Evolutionary conservation across 2,888 invertebrate genomes (phyloP), one percentile per base, ranked within the genome.

Genomic region (Leuctra nigra): DNA sequence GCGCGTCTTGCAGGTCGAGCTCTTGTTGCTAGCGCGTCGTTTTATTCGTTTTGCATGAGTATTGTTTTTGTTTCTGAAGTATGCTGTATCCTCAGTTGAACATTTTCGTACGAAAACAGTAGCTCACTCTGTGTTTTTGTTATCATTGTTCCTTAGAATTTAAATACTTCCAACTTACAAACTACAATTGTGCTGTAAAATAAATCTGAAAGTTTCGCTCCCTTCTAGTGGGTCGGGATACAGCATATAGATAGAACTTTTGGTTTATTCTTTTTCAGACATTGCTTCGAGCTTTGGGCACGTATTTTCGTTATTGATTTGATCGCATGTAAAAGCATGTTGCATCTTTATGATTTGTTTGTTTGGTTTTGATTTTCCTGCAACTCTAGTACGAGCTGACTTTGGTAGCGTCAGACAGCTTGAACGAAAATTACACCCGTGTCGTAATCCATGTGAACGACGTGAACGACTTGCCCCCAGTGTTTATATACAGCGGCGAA

Each of bases 391-490:
- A 90, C 77, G 87, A 88, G 76, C 79, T 91, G 77, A 87, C 87
- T 72, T 81, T 90, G 80, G 90, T 91, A 71, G 90, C 90, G 61
- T 91, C 92, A 63, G 89, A 91, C 76, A 90, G 91, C 71, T 82
- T 89, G 73, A 90, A 90, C 79, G 92, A 93, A 76, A 90, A 88
- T 77, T 83, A 82, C 66, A 91, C 91, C 65, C 83, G 81, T 60
- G 87, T 93, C 64, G 81, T 88, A 67, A 85, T 93, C 67, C 82
- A 84, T 70, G 81, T 91, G 65, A 82, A 86, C 66, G 91, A 93
- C 74, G 87, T 89, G 69, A 93, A 93, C 77, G 94, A 94, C 75
- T 80, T 92, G 68, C 88, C 92, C 54, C 94, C 94, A 25, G 81
- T 80, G 65, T 89, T 90, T 74, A 20, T 9, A 23, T 44, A 44